Evolutionary conservation across 2,888 invertebrate species (phyloP).

Genomic region (Tetropium fuscum): DNA sequence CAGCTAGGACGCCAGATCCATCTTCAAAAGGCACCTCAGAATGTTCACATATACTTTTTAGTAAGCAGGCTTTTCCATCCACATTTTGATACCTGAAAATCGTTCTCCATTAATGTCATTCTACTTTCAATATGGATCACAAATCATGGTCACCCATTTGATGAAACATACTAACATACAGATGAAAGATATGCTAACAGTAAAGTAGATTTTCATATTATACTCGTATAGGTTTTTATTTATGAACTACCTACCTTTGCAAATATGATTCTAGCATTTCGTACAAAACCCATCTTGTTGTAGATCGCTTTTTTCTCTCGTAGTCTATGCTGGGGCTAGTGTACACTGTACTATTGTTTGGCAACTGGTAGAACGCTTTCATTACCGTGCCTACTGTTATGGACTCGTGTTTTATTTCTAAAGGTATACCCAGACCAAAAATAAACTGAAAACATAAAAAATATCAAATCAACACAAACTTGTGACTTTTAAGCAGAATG

Average conservation of each 20-base stretch:
- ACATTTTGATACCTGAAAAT: conserved; percentile 71
- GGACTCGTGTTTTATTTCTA: conserved; percentile 72
- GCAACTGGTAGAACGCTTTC: conserved; percentile 76
- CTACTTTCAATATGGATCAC: no score
- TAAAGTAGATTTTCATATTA: no score
- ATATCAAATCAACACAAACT: background rate
- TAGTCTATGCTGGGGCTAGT: conserved; percentile 63
- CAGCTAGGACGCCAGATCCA: conserved; percentile 76
- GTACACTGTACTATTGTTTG: conserved; percentile 73
- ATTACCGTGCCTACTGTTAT: conserved; percentile 75
- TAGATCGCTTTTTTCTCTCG: conserved; percentile 53
- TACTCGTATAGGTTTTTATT: no score
- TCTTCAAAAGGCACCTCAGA: conserved; percentile 68
- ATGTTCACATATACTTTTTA: conserved; percentile 82
- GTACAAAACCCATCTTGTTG: conserved; percentile 61
- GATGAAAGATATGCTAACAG: no score
- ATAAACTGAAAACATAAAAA: conserved; percentile 69
- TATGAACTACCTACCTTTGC: conserved; percentile 50
- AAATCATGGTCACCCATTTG: background rate
- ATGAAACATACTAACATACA: conserved; percentile 1
- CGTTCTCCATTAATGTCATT: no score
- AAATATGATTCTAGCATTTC: conserved; percentile 55
- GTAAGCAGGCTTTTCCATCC: conserved; percentile 75
- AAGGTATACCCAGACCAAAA: conserved; percentile 75
- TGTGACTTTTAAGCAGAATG: no score